Percentiles rank a stretch among this genome's conserved stretches.
These are phyloP conservation scores for Frankliniella fusca DNA, from an alignment of 2,888 invertebrate species.

Conservation along the genomic window DNA sequence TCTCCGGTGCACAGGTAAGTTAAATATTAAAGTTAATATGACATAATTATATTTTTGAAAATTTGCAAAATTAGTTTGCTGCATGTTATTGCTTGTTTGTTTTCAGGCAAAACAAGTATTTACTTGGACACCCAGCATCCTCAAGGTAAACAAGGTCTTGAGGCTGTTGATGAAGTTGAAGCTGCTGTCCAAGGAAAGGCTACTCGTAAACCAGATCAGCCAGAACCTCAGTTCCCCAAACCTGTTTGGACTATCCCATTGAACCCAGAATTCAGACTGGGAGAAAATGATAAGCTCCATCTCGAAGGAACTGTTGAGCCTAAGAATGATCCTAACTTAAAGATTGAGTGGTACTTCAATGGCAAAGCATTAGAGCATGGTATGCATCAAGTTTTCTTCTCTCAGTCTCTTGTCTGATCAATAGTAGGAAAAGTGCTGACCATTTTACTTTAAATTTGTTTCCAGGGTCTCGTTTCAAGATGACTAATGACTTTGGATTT, in stretches of 20 bases:
- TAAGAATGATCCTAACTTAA: constrained; percentile 83
- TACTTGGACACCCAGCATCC: constrained; percentile 91
- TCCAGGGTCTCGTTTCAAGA: constrained; percentile 73
- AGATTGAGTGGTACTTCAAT: constrained; percentile 92
- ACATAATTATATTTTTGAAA: not conserved
- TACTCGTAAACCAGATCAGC: constrained; percentile 62
- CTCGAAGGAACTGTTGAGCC: constrained; percentile 94
- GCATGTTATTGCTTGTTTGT: constrained; percentile 28
- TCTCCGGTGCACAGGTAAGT: constrained; percentile 74
- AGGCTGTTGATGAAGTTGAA: constrained; percentile 85
- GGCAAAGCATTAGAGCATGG: constrained; percentile 82
- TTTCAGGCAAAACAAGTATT: constrained; percentile 54
- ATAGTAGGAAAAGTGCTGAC: not conserved
- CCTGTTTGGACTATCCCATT: constrained; percentile 83
- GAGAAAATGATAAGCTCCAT: constrained; percentile 80
- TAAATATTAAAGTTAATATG: not conserved
- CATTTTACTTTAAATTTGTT: not conserved
- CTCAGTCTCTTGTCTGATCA: constrained; percentile 19
- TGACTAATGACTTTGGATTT: constrained; percentile 93
- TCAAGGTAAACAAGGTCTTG: constrained; percentile 84
- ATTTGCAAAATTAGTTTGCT: constrained; percentile 19
- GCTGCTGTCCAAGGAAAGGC: constrained; percentile 70
- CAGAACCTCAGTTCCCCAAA: constrained; percentile 74
- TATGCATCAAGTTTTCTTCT: constrained; percentile 31
- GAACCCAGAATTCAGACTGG: constrained; percentile 71